phyloP scores from a whole-genome alignment of 2,888 invertebrate species.

The Troides oblongomaculatus region DNA sequence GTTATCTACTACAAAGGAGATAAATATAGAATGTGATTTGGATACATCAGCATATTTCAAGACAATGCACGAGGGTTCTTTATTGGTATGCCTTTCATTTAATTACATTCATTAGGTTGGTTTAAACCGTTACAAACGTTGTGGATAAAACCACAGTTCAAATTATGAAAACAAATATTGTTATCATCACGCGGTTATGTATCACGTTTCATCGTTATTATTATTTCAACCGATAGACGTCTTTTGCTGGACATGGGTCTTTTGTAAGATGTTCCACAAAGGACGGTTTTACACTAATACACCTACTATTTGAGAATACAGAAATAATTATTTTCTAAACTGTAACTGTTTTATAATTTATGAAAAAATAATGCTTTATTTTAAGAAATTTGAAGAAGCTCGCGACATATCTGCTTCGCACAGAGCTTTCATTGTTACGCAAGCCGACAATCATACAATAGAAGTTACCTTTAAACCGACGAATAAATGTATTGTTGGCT shows the following conservation, averaged over 20 bases:
- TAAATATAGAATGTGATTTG: slow-evolving; percentile 60
- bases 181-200: too few species aligned
- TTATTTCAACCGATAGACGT: too few species aligned
- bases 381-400: slow-evolving; percentile 66
- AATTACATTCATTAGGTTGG: neutral
- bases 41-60: slow-evolving; percentile 59
- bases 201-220: too few species aligned
- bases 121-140: neutral
- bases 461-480: slow-evolving; percentile 60
- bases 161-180: neutral
- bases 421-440: slow-evolving; percentile 56
- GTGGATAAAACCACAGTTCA: neutral
- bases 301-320: neutral
- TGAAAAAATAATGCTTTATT: slow-evolving; percentile 6
- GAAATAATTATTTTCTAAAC: neutral
- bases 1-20: slow-evolving; percentile 49
- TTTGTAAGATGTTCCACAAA: too few species aligned
- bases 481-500: slow-evolving; percentile 64
- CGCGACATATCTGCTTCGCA: slow-evolving; percentile 69
- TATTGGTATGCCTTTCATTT: slow-evolving; percentile 49
- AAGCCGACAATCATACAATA: slow-evolving; percentile 46
- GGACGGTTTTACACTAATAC: neutral
- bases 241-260: too few species aligned
- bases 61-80: slow-evolving; percentile 55
- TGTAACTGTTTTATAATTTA: neutral